Base-by-base conservation (phyloP, 2,113 vertebrate species). In the Tiliqua scincoides region DNA sequence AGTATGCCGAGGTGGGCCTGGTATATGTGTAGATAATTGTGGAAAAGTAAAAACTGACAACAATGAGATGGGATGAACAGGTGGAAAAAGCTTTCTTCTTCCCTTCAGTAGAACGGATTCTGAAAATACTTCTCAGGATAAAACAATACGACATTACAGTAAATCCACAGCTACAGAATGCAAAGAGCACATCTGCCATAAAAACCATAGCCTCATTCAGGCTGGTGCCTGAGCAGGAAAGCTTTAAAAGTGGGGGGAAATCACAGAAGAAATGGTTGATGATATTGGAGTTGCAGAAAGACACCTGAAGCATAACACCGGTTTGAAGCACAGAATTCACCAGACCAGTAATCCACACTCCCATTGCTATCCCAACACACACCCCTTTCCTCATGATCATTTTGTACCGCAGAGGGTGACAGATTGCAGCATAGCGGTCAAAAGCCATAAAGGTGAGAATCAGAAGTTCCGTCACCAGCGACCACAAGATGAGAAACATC, bases 401-500 rank as follows among this genome's bases (percentile, higher is more conserved):
- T 9, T 14, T 43, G 25, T 79, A 65, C 17, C 40, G 35, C 61
- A 65, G 63, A 40, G 77, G 59, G 6, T 79, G 25, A 15, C 52
- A 40, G 12, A 43, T 43, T 43, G 59, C 61, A 43, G 25, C 77
- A 43, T 63, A 79, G 2, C 27, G 62, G 15, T 79, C 59, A 63
- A 63, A 62, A 43, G 78, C 37, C 78, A 65, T 63, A 23, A 18
- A 43, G 43, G 61, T 30, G 14, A 65, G 61, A 40, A 79, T 35
- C 37, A 79, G 61, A 63, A 30, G 25, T 79, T 79, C 59, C n/a
- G 74, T 80, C 17, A 43, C 61, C 6, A 15, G 70, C 4, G 48
- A 5, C 43, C n/a, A 70, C 25, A 70, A 14, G 2, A 93, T 90
- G 62, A 93, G 91, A 84, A 92, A 94, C 88, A 94, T 89, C 63